These are phyloP conservation scores for Toxostoma redivivum DNA, from an alignment of 2,113 vertebrate species.

Conservation along the genomic window DNA sequence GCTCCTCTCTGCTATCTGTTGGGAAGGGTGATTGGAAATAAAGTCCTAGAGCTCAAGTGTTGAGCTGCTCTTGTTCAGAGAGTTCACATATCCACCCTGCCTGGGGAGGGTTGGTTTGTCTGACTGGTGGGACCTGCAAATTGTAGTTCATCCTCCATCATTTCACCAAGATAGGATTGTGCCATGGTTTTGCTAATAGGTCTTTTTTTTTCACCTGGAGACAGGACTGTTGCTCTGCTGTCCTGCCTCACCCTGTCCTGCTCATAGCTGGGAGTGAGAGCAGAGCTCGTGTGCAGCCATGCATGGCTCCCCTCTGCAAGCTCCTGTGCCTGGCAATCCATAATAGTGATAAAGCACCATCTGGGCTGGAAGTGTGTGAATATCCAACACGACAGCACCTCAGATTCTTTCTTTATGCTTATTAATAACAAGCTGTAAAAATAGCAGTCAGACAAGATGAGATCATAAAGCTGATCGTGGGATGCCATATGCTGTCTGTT, in stretches of 20 bases:
- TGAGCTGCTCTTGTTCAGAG: neutral
- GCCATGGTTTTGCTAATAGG: neutral
- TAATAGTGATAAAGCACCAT: slow-evolving; percentile 37
- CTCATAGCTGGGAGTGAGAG: neutral
- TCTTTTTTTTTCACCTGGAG: fast-evolving
- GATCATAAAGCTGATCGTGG: slow-evolving; percentile 47
- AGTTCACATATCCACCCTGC: neutral
- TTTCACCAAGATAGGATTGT: neutral
- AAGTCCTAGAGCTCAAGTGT: neutral
- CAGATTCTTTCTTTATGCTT: slow-evolving; percentile 56
- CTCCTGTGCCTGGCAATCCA: neutral
- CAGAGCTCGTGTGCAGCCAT: fast-evolving
- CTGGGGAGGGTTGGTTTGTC: fast-evolving
- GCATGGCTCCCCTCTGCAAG: neutral
- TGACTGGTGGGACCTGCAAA: fast-evolving
- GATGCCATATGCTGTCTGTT: slow-evolving; percentile 43
- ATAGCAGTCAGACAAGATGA: slow-evolving; percentile 67
- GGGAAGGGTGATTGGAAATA: neutral
- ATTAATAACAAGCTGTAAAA: slow-evolving; percentile 73
- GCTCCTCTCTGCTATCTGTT: neutral
- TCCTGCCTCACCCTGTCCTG: neutral
- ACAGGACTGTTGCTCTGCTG: neutral
- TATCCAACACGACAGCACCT: slow-evolving; percentile 28
- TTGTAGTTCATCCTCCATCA: fast-evolving
- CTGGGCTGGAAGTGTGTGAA: slow-evolving; percentile 43